Percentiles rank a stretch among this genome's conserved stretches.
These are phyloP conservation scores for Eumeta japonica DNA, from an alignment of 1,140 invertebrate genomes.

Conservation along the genomic window DNA sequence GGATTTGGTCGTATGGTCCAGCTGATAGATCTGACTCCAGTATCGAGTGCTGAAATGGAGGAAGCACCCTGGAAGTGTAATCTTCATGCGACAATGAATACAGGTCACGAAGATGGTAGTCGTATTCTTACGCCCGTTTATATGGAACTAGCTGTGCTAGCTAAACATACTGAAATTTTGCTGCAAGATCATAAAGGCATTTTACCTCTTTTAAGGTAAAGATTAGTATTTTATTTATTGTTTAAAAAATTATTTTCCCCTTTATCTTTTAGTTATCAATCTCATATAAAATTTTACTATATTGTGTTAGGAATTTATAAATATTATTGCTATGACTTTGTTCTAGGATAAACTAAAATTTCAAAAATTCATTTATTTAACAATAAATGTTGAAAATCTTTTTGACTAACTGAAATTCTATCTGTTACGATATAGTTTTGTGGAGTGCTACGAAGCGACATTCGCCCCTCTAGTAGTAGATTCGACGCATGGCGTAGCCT, in stretches of 20 bases:
- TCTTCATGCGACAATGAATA: conserved; percentile 55
- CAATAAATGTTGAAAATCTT: not conserved
- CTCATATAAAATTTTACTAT: not conserved
- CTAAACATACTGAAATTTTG: conserved; percentile 65
- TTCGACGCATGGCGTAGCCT: conserved; percentile 65
- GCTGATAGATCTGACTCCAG: conserved; percentile 44
- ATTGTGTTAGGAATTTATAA: not conserved
- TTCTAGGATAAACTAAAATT: not conserved
- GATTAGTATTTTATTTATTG: conserved; percentile 5
- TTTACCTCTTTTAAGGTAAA: conserved; percentile 41
- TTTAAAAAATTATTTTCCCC: not conserved
- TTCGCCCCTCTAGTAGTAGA: conserved; percentile 61
- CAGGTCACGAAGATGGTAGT: conserved; percentile 63
- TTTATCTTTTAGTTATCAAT: too few species aligned
- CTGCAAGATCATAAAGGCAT: conserved; percentile 52
- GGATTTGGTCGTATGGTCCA: conserved; percentile 68
- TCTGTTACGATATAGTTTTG: conserved; percentile 62
- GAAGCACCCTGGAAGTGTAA: conserved; percentile 58
- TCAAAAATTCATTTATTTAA: not conserved
- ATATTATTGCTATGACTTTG: not conserved
- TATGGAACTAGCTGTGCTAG: conserved; percentile 66
- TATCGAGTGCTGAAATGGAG: conserved; percentile 32
- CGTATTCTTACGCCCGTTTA: conserved; percentile 69
- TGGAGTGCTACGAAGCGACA: conserved; percentile 74
- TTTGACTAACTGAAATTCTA: not conserved